phyloP scores from a whole-genome alignment of 1,140 invertebrate genomes.

The Pentalonia nigronervosa region DNA sequence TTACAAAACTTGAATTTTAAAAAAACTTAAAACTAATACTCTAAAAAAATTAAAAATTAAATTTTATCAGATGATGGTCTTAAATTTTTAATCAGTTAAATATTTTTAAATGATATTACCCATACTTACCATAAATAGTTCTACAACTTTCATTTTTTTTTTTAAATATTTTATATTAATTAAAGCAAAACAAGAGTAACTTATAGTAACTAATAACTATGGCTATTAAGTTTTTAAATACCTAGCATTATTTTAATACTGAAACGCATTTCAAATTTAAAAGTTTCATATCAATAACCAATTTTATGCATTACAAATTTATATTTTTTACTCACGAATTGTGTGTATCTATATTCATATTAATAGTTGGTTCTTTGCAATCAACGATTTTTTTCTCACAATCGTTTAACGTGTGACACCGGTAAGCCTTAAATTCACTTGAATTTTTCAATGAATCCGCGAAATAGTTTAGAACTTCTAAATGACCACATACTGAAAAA shows the following conservation, averaged over 20 bases:
- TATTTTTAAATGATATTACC: background rate
- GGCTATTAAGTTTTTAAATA: background rate
- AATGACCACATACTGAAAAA: slow-evolving; percentile 38
- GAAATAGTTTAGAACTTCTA: background rate
- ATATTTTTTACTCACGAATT: slow-evolving; percentile 15
- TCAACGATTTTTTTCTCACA: slow-evolving; percentile 1
- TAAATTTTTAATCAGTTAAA: too few relatives aligned
- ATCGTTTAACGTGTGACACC: background rate
- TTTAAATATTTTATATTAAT: background rate
- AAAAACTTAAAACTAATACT: too few relatives aligned
- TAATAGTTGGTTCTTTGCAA: background rate
- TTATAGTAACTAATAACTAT: background rate
- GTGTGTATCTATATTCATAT: slow-evolving; percentile 7
- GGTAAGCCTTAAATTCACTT: background rate
- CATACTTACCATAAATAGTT: too few relatives aligned
- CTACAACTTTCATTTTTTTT: too few relatives aligned
- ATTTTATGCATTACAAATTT: background rate
- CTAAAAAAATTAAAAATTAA: too few relatives aligned
- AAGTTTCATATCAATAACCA: background rate
- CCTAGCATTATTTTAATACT: too few relatives aligned
- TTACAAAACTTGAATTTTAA: too few relatives aligned
- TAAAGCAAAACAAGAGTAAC: background rate
- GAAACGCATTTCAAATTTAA: background rate
- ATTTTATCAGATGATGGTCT: too few relatives aligned
- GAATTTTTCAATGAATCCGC: slow-evolving; percentile 17